Evolutionary conservation across 30 jellyfish, hydroid and myxozoan species (phyloP), one percentile per base, ranked within the genome.

Genomic region (Pelagia noctiluca): DNA sequence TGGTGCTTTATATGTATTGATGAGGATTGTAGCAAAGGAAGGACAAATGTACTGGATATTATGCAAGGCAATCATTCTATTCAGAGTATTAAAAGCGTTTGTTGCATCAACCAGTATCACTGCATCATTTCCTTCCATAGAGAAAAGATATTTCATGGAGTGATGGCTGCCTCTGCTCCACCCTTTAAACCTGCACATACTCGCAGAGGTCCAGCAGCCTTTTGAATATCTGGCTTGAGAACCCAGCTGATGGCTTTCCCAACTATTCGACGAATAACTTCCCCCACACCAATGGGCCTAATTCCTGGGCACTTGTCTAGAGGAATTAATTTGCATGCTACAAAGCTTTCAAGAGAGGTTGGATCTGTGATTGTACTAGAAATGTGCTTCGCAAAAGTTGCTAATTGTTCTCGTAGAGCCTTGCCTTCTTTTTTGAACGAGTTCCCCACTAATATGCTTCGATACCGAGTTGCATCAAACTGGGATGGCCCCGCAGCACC

Each of bases 201-300:
- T 75, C 50, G 85, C n/a, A 52, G 84, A 31, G 83, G 53, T 25
- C 87, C 85, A 26, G 87, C 87, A 3, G 0, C 83, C 63, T 49
- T 53, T 35, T 48, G 83, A 24, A 75, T 75, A 30, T 47, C 87
- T 8, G 23, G 8, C n/a, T 53, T 49, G 0, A 75, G 23, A 21
- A 75, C 83, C 83, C 83, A 75, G 26, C 53, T 57, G 16, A 75
- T 75, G 0, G 61, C 54, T 75, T 75, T 75, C 19, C 85, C 87
- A 21, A 75, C 31, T 21, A 75, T 75, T 2, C 87, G 48, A 16
- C 87, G 66, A 16, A 75, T 57, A 11, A 75, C 54, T 37, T 75
- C 85, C 26, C 87, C 87, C 0, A 75, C 84, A 16, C 87, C 87
- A 26, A 75, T 75, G 26, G 87, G 85, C 35, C 63, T 2, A 3